These are phyloP conservation scores for Perca schrenkii DNA, from an alignment of 2,113 vertebrate genomes.

Conservation along the genomic window DNA sequence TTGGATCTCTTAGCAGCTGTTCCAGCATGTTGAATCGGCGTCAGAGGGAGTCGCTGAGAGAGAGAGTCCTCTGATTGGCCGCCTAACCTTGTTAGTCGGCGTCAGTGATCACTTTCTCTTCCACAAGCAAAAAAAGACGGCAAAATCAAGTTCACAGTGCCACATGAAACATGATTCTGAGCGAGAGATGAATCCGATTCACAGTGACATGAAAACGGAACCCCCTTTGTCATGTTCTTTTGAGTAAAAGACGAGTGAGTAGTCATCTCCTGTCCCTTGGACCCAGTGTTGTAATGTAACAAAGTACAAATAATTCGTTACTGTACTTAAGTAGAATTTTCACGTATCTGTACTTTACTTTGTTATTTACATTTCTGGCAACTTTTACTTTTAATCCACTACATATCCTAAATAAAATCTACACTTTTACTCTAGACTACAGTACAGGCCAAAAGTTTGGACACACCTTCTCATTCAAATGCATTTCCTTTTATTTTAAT, in stretches of 20 bases:
- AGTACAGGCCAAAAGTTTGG: no score
- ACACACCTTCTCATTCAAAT: no score
- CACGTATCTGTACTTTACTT: no score
- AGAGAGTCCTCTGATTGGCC: not conserved
- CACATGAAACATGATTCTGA: not conserved
- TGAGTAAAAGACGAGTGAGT: not conserved
- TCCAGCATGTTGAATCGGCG: not conserved
- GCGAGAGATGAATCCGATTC: not conserved
- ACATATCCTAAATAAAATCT: no score
- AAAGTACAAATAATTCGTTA: no score
- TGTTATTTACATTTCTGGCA: no score
- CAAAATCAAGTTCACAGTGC: not conserved
- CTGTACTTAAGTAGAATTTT: no score
- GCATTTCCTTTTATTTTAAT: no score
- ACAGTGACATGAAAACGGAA: not conserved
- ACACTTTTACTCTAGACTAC: no score
- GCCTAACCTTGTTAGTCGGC: not conserved
- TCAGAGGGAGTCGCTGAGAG: not conserved
- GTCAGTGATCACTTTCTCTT: not conserved
- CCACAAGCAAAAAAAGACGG: not conserved
- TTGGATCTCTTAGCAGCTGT: not conserved
- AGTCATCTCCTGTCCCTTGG: not conserved
- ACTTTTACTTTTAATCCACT: no score
- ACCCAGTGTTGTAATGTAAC: no score
- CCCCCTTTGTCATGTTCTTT: not conserved